Conservation (phyloP, 2,113 vertebrate genomes). For the Oenanthe oenanthe region DNA sequence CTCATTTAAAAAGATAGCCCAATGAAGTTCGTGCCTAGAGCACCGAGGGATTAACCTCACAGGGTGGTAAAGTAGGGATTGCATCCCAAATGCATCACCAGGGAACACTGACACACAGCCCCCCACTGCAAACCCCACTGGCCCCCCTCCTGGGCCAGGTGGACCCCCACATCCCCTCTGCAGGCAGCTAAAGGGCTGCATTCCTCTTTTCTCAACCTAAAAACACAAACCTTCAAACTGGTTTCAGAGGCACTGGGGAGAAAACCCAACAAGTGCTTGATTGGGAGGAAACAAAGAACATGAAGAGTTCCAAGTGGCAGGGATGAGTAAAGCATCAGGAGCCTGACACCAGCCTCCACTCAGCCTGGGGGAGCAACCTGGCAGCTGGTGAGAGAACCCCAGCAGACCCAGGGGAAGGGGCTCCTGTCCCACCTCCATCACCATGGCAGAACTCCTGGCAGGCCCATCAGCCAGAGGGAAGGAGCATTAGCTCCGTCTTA, state of each 20-base stretch:
- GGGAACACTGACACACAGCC: neutral
- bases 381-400: neutral
- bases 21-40: too few relatives aligned
- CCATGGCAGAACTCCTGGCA: fast-evolving
- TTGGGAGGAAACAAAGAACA: constrained; percentile 34
- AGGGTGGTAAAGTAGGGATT: neutral
- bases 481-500: neutral
- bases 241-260: neutral
- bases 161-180: neutral
- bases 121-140: neutral
- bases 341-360: neutral
- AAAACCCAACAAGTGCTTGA: neutral
- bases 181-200: neutral
- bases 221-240: neutral
- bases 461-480: neutral
- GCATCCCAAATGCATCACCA: fast-evolving
- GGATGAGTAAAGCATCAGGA: constrained; percentile 66
- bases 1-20: too few relatives aligned
- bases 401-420: neutral
- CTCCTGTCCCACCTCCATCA: neutral
- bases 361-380: constrained; percentile 36
- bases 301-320: constrained; percentile 4
- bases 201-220: neutral
- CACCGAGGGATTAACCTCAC: too few relatives aligned
- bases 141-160: neutral